Percentiles rank a stretch among this genome's conserved stretches.
Evolutionary conservation across 2,888 invertebrate genomes (phyloP).

Genomic region (Sinelater perroti): DNA sequence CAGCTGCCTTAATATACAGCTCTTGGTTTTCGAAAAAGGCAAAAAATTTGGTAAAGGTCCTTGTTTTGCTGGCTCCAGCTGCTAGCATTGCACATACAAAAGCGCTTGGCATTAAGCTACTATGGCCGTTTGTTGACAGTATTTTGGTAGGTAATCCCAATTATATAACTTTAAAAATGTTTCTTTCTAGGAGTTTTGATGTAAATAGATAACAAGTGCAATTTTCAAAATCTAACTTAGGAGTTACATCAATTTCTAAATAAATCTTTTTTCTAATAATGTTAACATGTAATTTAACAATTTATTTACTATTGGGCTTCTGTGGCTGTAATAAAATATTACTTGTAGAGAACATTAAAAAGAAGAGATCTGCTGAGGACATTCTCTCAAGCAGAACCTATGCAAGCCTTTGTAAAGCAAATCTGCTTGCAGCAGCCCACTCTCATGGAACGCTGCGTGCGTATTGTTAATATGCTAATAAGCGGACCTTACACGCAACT

Average conservation of each 20-base stretch:
- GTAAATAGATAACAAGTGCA: neutral
- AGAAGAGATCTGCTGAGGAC: too few relatives aligned
- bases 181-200: neutral
- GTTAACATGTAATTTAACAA: too few relatives aligned
- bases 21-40: slow-evolving; percentile 75
- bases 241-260: neutral
- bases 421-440: slow-evolving; percentile 53
- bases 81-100: slow-evolving; percentile 66
- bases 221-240: neutral
- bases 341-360: too few relatives aligned
- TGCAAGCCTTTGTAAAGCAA: slow-evolving; percentile 26
- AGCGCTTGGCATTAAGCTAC: slow-evolving; percentile 69
- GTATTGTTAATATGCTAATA: slow-evolving; percentile 51
- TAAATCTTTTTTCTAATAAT: too few relatives aligned
- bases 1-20: slow-evolving; percentile 74
- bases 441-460: slow-evolving; percentile 53
- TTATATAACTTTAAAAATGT: neutral
- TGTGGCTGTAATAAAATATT: too few relatives aligned
- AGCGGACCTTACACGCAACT: slow-evolving; percentile 55
- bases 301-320: too few relatives aligned
- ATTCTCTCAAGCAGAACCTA: too few relatives aligned
- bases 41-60: slow-evolving; percentile 69
- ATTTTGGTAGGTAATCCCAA: slow-evolving; percentile 59
- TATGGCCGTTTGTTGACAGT: slow-evolving; percentile 70
- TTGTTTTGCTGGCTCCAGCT: slow-evolving; percentile 72